These are phyloP conservation scores for Heliconius eleuchia DNA, from an alignment of 1,140 invertebrate genomes.

Conservation along the genomic window DNA sequence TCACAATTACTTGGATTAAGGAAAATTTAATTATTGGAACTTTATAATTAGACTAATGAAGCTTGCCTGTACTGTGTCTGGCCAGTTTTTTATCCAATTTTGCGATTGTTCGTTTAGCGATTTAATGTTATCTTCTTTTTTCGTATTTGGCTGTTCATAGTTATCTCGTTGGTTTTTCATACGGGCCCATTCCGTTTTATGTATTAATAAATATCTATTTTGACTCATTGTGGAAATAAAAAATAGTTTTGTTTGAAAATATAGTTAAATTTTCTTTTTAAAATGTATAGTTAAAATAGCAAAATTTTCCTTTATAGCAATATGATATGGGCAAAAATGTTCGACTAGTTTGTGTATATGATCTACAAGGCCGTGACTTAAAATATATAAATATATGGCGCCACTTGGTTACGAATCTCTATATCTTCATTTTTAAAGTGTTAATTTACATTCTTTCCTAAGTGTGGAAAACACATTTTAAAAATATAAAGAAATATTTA, in stretches of 20 bases:
- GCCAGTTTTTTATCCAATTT: conserved; percentile 58
- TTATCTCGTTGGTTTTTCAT: conserved; percentile 42
- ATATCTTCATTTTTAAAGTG: too few relatives aligned
- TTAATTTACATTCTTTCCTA: too few relatives aligned
- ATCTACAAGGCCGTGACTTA: not conserved
- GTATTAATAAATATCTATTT: conserved; percentile 39
- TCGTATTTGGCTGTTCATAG: conserved; percentile 25
- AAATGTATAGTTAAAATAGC: not conserved
- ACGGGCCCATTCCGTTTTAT: conserved; percentile 56
- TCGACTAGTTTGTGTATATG: not conserved
- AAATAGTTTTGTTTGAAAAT: not conserved
- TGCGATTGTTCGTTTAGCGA: conserved; percentile 55
- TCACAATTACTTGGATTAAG: not conserved
- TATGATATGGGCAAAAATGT: not conserved
- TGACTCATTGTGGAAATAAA: conserved; percentile 28
- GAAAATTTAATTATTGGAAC: not conserved
- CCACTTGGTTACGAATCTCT: too few relatives aligned
- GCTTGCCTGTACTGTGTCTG: conserved; percentile 48
- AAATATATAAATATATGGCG: too few relatives aligned
- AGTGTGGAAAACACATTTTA: too few relatives aligned
- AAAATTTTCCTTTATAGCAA: too few relatives aligned
- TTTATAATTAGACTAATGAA: not conserved
- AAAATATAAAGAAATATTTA: too few relatives aligned
- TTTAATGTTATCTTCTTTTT: conserved; percentile 48
- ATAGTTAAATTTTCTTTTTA: not conserved